Percentiles rank a stretch among this genome's conserved stretches.
Evolutionary conservation across 2,888 invertebrate genomes (phyloP).

Genomic region (Cheilosia pagana): DNA sequence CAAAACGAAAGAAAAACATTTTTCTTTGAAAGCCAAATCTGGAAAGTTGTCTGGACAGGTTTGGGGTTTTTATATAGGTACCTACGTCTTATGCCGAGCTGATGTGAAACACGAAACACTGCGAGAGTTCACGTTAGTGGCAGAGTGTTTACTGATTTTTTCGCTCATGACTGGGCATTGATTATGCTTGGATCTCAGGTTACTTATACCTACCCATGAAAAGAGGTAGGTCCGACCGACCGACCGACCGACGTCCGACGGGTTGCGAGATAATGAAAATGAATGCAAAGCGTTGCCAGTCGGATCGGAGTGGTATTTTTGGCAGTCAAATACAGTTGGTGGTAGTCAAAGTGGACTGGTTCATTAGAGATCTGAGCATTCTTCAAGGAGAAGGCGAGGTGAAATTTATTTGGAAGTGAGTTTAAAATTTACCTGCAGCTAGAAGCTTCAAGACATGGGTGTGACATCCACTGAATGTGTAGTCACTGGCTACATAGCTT

Average conservation of each 20-base stretch:
- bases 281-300: constrained; percentile 10
- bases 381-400: too few relatives aligned
- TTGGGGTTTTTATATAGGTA: constrained; percentile 41
- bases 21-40: constrained; percentile 72
- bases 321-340: too few relatives aligned
- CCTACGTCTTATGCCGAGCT: not conserved
- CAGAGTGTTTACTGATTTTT: constrained; percentile 39
- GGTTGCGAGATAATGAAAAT: constrained; percentile 16
- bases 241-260: not conserved
- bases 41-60: constrained; percentile 74
- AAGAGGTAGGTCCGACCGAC: too few relatives aligned
- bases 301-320: not conserved
- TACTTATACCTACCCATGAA: constrained; percentile 23
- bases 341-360: too few relatives aligned
- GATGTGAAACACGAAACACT: constrained; percentile 16
- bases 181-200: constrained; percentile 45
- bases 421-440: too few relatives aligned
- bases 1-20: constrained; percentile 66
- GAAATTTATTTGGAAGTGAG: too few relatives aligned
- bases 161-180: constrained; percentile 49
- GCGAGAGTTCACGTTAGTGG: constrained; percentile 37
- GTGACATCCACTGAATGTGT: too few relatives aligned
- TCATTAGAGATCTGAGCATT: too few relatives aligned
- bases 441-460: too few relatives aligned
- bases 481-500: too few relatives aligned